A percentile compares a stretch with the other conserved stretches of the same genome.
Conservation (phyloP, 53 echinoderm and acorn worm genomes). For the Mesocentrotus franciscanus region DNA sequence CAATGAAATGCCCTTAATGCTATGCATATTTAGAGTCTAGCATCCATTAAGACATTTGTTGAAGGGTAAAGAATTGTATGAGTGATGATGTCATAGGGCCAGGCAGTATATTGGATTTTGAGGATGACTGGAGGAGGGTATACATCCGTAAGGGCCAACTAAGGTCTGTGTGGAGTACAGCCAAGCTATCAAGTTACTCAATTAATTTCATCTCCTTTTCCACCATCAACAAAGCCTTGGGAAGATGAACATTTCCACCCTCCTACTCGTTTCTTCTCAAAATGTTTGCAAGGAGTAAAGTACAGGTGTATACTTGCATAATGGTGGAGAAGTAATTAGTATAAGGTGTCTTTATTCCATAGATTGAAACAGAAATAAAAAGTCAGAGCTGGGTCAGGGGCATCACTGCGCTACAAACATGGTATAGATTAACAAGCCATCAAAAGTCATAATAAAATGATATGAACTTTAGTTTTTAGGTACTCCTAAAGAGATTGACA, state of each 20-base stretch:
- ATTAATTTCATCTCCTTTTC: conserved; percentile 49
- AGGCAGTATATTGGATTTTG: conserved; percentile 34
- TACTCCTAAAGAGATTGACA: not conserved
- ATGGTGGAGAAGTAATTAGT: not conserved
- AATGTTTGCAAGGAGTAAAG: conserved; percentile 40
- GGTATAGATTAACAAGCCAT: not conserved
- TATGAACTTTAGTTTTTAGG: not conserved
- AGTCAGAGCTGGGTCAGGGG: not conserved
- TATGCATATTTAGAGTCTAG: conserved; percentile 29
- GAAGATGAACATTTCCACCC: conserved; percentile 18
- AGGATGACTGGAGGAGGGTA: conserved; percentile 35
- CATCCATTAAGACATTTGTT: conserved; percentile 53
- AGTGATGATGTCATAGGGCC: conserved; percentile 45
- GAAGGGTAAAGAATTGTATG: not conserved
- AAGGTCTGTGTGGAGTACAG: conserved; percentile 30
- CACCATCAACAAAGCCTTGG: conserved; percentile 48
- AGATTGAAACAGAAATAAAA: not conserved
- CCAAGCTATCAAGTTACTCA: conserved; percentile 27
- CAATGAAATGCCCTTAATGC: conserved; percentile 32
- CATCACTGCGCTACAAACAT: not conserved
- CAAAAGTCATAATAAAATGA: not conserved
- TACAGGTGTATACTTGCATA: conserved; percentile 8
- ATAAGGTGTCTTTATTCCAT: not conserved
- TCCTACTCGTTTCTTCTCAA: conserved; percentile 39
- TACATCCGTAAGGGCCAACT: conserved; percentile 20